Evolutionary conservation across 1,140 invertebrate species (phyloP).

Genomic region (Planococcus citri): DNA sequence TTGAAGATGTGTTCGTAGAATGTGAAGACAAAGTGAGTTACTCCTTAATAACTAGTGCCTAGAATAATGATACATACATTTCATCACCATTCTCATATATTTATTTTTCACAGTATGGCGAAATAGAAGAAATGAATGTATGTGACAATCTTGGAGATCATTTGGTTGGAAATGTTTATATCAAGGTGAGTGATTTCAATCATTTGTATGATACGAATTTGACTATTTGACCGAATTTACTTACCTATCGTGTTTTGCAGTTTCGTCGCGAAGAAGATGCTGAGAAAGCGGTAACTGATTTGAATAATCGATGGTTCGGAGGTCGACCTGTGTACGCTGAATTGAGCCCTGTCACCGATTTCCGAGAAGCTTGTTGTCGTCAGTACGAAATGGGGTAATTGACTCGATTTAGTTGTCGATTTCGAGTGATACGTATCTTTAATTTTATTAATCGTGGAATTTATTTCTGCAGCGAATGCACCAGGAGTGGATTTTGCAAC

Average conservation of each 20-base stretch:
- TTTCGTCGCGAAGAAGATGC: slow-evolving; percentile 98
- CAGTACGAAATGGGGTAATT: slow-evolving; percentile 94
- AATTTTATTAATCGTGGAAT: slow-evolving; percentile 22
- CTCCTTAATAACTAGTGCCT: background rate
- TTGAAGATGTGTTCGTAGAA: slow-evolving; percentile 98
- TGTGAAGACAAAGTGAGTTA: slow-evolving; percentile 75
- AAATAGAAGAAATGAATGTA: slow-evolving; percentile 99
- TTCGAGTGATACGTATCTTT: background rate
- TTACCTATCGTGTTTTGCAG: slow-evolving; percentile 35
- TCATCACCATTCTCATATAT: background rate
- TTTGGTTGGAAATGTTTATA: slow-evolving; percentile 95
- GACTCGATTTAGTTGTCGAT: background rate
- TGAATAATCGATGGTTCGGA: slow-evolving; percentile 99
- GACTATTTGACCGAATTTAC: background rate
- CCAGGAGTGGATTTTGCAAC: slow-evolving; percentile 96
- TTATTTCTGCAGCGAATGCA: slow-evolving; percentile 62
- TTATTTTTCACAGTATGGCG: slow-evolving; percentile 59
- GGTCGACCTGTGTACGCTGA: slow-evolving; percentile 96
- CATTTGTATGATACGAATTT: background rate
- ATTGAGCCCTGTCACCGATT: slow-evolving; percentile 95
- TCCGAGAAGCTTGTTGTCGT: slow-evolving; percentile 95
- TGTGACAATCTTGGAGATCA: slow-evolving; percentile 98
- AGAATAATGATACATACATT: background rate
- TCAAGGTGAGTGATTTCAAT: slow-evolving; percentile 55
- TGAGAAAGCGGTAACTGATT: slow-evolving; percentile 87